Conservation (phyloP, 2,797 vertebrate genomes). For the Mormyrus hasselquistii region DNA sequence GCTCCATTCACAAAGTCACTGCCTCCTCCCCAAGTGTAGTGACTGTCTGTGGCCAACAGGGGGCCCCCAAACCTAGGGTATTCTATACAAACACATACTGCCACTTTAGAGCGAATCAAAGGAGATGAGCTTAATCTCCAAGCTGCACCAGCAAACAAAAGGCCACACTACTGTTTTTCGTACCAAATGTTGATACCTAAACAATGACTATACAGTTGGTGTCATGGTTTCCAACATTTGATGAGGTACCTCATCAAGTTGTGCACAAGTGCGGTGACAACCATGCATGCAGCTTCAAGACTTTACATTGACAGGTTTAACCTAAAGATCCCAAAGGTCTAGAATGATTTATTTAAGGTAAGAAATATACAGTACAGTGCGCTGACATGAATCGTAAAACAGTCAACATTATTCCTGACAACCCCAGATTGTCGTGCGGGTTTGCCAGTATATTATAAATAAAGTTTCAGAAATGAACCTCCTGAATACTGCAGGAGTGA, state of each 20-base stretch:
- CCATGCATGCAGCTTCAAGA: not conserved
- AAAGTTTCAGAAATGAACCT: not conserved
- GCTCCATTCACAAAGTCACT: not conserved
- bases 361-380: not conserved
- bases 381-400: not conserved
- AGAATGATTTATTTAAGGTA: constrained; percentile 8
- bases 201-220: not conserved
- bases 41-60: not conserved
- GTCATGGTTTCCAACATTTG: not conserved
- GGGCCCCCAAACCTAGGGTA: not conserved
- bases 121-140: not conserved
- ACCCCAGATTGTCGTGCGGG: not conserved
- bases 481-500: not conserved
- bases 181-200: not conserved
- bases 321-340: not conserved
- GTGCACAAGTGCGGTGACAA: not conserved
- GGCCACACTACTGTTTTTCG: not conserved
- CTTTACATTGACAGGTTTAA: not conserved
- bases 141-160: not conserved
- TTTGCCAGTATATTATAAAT: not conserved
- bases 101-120: not conserved
- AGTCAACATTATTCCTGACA: not conserved
- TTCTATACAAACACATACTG: not conserved
- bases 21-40: not conserved
- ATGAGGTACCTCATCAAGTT: not conserved